A percentile compares a stretch with the other conserved stretches of the same genome.
Conservation (phyloP, 2,797 vertebrate genomes). For the Sarcophilus harrisii region DNA sequence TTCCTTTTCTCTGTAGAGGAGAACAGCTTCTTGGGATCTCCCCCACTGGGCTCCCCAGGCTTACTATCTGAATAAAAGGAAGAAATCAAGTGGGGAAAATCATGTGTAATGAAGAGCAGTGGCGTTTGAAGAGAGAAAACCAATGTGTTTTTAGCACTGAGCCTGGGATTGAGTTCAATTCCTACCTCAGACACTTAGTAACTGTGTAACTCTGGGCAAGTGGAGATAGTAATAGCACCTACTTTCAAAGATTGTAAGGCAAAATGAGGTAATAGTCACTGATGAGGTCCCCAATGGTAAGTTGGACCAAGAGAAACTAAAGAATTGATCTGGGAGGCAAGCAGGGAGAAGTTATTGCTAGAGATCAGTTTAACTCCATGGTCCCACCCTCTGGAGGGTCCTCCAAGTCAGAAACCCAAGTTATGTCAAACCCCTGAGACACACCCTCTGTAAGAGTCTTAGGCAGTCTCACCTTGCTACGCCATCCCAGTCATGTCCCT, state of each 20-base stretch:
- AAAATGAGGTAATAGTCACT: neutral
- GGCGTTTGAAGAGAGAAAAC: neutral
- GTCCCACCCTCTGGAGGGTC: no score
- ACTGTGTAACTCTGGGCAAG: neutral
- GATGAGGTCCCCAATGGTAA: no score
- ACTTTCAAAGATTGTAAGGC: neutral
- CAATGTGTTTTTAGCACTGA: neutral
- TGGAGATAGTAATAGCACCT: neutral
- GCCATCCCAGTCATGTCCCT: no score
- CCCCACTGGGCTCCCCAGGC: neutral
- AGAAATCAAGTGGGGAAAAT: neutral
- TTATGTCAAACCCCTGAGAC: no score
- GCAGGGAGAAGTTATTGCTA: no score
- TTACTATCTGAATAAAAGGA: neutral
- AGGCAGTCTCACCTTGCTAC: no score
- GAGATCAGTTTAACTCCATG: no score
- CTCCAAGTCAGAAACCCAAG: no score
- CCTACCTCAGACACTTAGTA: neutral
- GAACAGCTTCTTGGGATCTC: neutral
- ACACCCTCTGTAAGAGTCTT: no score
- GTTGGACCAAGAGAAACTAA: no score
- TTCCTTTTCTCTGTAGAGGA: neutral
- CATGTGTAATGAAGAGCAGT: neutral
- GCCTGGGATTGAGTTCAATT: neutral
- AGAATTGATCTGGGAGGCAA: no score